Percentiles rank a stretch among this genome's conserved stretches.
Conservation (phyloP, 2,888 invertebrate genomes). For the Ganaspis brasiliensis region DNA sequence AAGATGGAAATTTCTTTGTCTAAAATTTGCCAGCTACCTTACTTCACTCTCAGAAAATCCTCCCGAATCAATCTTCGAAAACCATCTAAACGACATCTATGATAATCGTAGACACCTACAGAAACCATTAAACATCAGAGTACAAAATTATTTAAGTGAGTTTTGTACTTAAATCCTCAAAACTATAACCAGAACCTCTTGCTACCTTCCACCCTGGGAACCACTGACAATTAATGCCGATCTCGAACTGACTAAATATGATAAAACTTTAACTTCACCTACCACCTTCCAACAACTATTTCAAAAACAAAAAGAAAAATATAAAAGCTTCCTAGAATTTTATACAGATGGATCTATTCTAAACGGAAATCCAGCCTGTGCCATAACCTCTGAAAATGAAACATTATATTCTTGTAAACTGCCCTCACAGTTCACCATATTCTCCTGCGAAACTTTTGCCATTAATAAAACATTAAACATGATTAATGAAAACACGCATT, state of each 20-base stretch:
- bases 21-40: slow-evolving; percentile 17
- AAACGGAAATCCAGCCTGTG: slow-evolving; percentile 2
- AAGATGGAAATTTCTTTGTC: not conserved
- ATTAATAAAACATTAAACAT: not conserved
- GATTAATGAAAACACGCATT: not conserved
- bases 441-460: not conserved
- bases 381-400: not conserved
- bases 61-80: not conserved
- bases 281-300: not conserved
- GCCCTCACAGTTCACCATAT: not conserved
- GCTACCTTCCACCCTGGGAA: too few relatives aligned
- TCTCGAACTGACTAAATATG: too few relatives aligned
- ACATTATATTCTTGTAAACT: not conserved
- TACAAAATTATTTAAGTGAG: too few relatives aligned
- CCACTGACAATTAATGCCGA: too few relatives aligned
- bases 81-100: too few relatives aligned
- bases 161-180: too few relatives aligned
- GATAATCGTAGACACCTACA: too few relatives aligned
- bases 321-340: not conserved
- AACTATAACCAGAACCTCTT: too few relatives aligned
- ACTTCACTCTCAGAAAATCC: not conserved
- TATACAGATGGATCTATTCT: not conserved
- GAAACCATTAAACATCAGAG: too few relatives aligned
- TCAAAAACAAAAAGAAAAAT: not conserved
- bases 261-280: too few relatives aligned